Evolutionary conservation across 2,797 vertebrate species (phyloP).

Genomic region (Staurois parvus): DNA sequence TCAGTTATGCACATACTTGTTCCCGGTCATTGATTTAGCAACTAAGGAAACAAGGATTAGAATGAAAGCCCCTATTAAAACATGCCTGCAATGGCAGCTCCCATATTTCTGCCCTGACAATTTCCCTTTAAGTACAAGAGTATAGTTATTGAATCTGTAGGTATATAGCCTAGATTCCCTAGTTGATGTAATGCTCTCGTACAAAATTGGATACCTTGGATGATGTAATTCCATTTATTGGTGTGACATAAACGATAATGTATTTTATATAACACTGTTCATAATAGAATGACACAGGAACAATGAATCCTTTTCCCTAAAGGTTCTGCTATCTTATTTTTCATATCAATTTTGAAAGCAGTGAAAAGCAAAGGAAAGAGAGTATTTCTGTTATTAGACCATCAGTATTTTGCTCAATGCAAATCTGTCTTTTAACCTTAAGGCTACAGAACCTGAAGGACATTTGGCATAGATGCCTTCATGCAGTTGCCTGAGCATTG

Average conservation of each 20-base stretch:
- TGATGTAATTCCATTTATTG: slow-evolving; percentile 59
- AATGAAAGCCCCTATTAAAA: too few species aligned
- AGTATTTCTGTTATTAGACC: background rate
- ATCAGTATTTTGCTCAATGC: slow-evolving; percentile 15
- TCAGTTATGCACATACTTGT: too few species aligned
- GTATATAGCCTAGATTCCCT: slow-evolving; percentile 34
- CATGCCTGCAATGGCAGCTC: background rate
- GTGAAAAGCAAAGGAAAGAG: slow-evolving; percentile 27
- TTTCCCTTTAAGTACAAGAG: slow-evolving; percentile 14
- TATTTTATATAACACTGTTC: slow-evolving; percentile 55
- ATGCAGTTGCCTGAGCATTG: background rate
- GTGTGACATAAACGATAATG: slow-evolving; percentile 54
- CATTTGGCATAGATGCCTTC: background rate
- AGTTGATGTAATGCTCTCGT: slow-evolving; percentile 44
- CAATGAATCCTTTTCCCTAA: slow-evolving; percentile 41
- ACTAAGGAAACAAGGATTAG: too few species aligned
- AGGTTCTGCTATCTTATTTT: slow-evolving; percentile 47
- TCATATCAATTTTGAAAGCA: slow-evolving; percentile 45
- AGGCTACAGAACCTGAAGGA: background rate
- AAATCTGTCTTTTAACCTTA: background rate
- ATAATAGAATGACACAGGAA: slow-evolving; percentile 56
- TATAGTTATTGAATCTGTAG: slow-evolving; percentile 52
- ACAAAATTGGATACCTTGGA: slow-evolving; percentile 59
- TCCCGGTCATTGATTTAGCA: too few species aligned
- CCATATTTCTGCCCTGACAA: background rate